Base-by-base conservation (phyloP, 2,888 invertebrate genomes). In the Tetragnatha montana region DNA sequence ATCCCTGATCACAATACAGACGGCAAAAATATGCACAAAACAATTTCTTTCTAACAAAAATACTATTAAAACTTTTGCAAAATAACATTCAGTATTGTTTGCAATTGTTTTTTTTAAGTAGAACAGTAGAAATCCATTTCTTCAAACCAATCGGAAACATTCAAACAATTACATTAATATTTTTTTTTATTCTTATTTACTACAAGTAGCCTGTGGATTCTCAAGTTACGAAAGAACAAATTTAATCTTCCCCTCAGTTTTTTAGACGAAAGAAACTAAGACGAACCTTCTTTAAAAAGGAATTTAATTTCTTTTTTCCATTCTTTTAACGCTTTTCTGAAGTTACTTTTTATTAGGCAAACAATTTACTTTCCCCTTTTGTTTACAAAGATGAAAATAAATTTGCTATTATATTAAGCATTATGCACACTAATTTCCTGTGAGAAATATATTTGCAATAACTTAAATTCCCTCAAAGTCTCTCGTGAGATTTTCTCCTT, bases 101-200 rank as follows among this genome's bases (percentile, higher is more conserved):
- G 7, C 60, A 60, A 60, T 60, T 60, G 8, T 8, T 21, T 10
- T 19, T 17, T 50, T 12, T 10, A 76, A 76, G 19, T n/a, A 76
- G 19, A 74, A 76, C 6, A 8, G 19, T 12, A 4, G 12, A 19
- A 50, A 8, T 35, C 35, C 47, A 17, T 74, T 35, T 74, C 22
- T 74, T 17, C 51, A 8, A 50, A 50, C 12, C 51, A 76, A 50
- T 50, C 50, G 19, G 50, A 50, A 76, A 50, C 50, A 76, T 76
- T 76, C 50, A 76, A 76, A 50, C 76, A 76, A 75, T 76, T 76
- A n/a, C 49, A 76, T 76, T 76, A 76, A 76, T 7, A 60, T 60
- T 60, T 35, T 35, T 60, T 60, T 60, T 60, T 60, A 12, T 7
- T 60, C 10, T 17, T 14, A 60, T 60, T 60, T 35, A 35, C 12